Percentiles rank a stretch among this genome's conserved stretches.
These are phyloP conservation scores for Hylyphantes graminicola DNA, from an alignment of 1,140 invertebrate species.

Conservation along the genomic window DNA sequence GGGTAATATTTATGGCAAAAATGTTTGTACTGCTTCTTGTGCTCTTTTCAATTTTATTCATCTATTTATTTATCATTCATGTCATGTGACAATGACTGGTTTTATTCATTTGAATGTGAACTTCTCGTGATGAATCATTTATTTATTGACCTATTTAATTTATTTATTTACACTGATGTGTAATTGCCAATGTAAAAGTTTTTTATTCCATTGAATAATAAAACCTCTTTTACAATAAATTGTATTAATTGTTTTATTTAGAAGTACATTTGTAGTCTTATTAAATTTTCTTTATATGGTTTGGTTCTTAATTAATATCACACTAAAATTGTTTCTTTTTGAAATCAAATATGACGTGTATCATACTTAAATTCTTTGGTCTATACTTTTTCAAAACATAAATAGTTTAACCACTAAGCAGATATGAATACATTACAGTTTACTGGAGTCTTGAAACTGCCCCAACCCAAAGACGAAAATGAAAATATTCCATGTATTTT, in stretches of 20 bases:
- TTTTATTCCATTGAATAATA: slow-evolving; percentile 59
- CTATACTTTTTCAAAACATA: too few species aligned
- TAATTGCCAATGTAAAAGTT: slow-evolving; percentile 50
- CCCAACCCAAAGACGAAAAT: too few species aligned
- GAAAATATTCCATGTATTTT: too few species aligned
- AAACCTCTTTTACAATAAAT: slow-evolving; percentile 39
- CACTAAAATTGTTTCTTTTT: too few species aligned
- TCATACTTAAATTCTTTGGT: too few species aligned
- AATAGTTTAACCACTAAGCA: too few species aligned
- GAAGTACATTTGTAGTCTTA: too few species aligned
- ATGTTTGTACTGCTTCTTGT: background rate
- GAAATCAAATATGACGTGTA: too few species aligned
- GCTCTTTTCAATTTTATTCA: slow-evolving; percentile 12
- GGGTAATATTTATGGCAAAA: slow-evolving; percentile 3
- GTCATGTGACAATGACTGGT: background rate
- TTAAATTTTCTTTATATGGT: too few species aligned
- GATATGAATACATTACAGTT: too few species aligned
- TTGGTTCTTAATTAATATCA: too few species aligned
- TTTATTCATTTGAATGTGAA: slow-evolving; percentile 21
- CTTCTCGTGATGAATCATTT: slow-evolving; percentile 5
- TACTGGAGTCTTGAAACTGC: too few species aligned
- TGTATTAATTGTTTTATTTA: background rate
- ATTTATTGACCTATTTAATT: slow-evolving; percentile 39
- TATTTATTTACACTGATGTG: slow-evolving; percentile 50
- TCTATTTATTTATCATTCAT: background rate